Evolutionary conservation across 2,797 vertebrate species (phyloP).

Genomic region (Acanthurus tractus): DNA sequence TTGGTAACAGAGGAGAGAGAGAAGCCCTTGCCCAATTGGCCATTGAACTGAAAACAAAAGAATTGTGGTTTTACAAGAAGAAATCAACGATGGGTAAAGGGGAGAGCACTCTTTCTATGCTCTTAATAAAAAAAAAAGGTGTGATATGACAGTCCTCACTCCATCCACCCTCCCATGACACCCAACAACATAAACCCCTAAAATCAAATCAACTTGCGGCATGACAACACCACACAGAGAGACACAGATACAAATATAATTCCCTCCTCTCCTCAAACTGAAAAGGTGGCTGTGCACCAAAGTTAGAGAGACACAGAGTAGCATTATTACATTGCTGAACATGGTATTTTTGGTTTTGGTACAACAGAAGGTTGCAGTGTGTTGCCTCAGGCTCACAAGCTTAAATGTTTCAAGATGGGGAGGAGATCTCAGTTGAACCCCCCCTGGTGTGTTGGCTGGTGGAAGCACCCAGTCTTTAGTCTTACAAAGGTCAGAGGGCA

Average conservation of each 20-base stretch:
- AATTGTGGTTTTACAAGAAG: conserved; percentile 47
- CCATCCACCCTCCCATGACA: conserved; percentile 57
- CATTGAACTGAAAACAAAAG: conserved; percentile 57
- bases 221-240: conserved; percentile 78
- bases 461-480: conserved; percentile 74
- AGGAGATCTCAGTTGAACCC: conserved; percentile 65
- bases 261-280: conserved; percentile 80
- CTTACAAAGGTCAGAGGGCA: conserved; percentile 71
- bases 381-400: conserved; percentile 74
- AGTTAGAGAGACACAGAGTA: conserved; percentile 75
- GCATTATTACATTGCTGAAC: conserved; percentile 82
- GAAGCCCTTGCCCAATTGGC: conserved; percentile 86
- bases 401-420: conserved; percentile 69
- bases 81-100: conserved; percentile 64
- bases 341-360: conserved; percentile 87
- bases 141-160: conserved; percentile 70
- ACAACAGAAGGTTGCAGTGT: conserved; percentile 83
- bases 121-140: conserved; percentile 76
- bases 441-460: conserved; percentile 71
- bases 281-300: conserved; percentile 76
- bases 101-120: conserved; percentile 67
- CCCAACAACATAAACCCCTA: conserved; percentile 48
- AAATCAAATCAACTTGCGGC: conserved; percentile 72
- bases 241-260: conserved; percentile 80
- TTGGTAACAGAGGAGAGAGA: conserved; percentile 85